Base-by-base conservation (phyloP, 1,140 invertebrate genomes). In the Pantala flavescens region DNA sequence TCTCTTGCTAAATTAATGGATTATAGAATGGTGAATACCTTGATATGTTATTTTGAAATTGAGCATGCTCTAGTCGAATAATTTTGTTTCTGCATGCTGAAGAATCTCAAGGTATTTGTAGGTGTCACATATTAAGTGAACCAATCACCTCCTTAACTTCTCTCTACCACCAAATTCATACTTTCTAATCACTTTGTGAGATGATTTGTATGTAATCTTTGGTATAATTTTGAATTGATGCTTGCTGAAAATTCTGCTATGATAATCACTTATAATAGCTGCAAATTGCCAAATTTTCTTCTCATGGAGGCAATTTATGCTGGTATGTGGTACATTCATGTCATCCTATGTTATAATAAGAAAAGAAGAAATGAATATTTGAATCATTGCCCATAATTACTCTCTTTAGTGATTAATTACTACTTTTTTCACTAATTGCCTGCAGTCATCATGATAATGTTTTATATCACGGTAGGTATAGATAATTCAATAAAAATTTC, bases 111-210 rank as follows among this genome's bases (percentile, higher is more conserved):
- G 49, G 49, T 63, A 19, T 19, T 63, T 63, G 49, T 63, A 63
- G 49, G 49, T 63, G 49, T 63, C 49, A 63, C n/a, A 7, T 5
- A 5, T 63, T 3, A 19, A 63, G 49, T 21, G n/a, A 63, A 63
- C 14, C 14, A 63, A 5, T 63, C 49, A 19, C 14, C 49, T 63
- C 49, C 49, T 63, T 12, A 19, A 63, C 49, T 63, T 16, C 49
- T 63, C 49, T 63, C 49, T 63, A 63, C 49, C 49, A 63, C 49
- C 49, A 63, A 63, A 63, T 63, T 63, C 28, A 63, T 19, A 63
- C n/a, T 63, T 21, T 19, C 2, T 21, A 63, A 63, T 19, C 49
- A 63, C 49, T 21, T 36, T 36, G 28, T 36, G 28, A 36, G 28
- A 36, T 36, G 9, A 36, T 36, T 5, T 36, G 49, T 63, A 63